These are phyloP conservation scores for Sylvilagus bachmani DNA, from an alignment of 2,113 vertebrate species.

Conservation along the genomic window DNA sequence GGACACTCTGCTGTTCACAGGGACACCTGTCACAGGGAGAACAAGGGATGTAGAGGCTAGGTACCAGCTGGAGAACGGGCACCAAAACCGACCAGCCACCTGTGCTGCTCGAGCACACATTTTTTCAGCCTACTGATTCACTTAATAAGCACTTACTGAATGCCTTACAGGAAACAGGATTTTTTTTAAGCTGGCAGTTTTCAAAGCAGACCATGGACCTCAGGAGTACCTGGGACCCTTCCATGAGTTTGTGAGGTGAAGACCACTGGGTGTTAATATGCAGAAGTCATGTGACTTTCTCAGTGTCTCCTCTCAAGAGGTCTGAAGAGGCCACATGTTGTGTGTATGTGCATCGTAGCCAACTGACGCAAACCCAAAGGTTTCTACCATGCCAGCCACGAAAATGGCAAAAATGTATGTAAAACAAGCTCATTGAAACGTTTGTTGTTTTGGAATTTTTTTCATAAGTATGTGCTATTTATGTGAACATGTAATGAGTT, in stretches of 20 bases:
- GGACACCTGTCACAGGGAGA: slow-evolving; percentile 90
- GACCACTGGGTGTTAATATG: background rate
- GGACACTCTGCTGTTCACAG: slow-evolving; percentile 97
- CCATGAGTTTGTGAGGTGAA: background rate
- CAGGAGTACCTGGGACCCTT: background rate
- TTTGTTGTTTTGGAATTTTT: background rate
- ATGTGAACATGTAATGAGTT: background rate
- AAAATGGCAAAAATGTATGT: background rate
- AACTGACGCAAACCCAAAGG: background rate
- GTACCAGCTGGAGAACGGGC: fast-evolving
- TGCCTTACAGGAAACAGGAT: background rate
- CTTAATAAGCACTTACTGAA: background rate
- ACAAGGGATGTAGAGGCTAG: background rate
- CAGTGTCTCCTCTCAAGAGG: background rate
- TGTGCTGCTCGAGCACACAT: background rate
- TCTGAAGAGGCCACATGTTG: background rate
- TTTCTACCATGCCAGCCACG: background rate
- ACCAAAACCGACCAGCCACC: background rate
- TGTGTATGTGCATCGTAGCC: background rate
- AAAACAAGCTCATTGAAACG: background rate
- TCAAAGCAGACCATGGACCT: background rate
- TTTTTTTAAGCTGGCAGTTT: background rate
- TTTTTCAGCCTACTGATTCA: background rate
- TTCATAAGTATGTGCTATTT: background rate
- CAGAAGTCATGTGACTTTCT: background rate